Conservation (phyloP, 2,888 invertebrate species). For the Himalopsyche kuldschensis region DNA sequence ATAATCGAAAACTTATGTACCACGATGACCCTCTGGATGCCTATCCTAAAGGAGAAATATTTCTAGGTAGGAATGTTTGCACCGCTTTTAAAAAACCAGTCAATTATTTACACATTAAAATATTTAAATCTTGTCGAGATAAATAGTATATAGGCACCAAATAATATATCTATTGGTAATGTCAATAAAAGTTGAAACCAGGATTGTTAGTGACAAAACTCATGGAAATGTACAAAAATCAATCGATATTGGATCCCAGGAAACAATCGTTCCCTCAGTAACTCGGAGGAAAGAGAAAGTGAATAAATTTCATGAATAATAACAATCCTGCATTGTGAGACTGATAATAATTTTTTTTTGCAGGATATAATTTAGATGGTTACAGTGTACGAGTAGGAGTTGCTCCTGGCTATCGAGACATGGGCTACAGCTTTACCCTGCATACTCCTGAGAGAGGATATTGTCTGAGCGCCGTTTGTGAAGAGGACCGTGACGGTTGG, state of each 20-base stretch:
- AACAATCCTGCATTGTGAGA: too few relatives aligned
- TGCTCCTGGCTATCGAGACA: constrained; percentile 70
- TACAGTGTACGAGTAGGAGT: constrained; percentile 73
- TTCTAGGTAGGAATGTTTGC: constrained; percentile 64
- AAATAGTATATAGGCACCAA: too few relatives aligned
- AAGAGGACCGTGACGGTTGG: constrained; percentile 80
- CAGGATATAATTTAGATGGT: constrained; percentile 74
- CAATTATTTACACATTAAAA: background rate
- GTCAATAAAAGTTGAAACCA: too few relatives aligned
- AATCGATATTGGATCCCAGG: too few relatives aligned
- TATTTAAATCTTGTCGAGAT: too few relatives aligned
- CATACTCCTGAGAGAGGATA: constrained; percentile 78
- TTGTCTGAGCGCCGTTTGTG: constrained; percentile 74
- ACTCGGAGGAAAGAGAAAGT: too few relatives aligned
- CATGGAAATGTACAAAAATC: too few relatives aligned
- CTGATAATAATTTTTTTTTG: too few relatives aligned
- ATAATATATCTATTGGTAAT: too few relatives aligned
- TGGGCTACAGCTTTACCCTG: constrained; percentile 79
- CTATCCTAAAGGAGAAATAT: constrained; percentile 89
- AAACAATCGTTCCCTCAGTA: too few relatives aligned
- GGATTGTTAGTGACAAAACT: too few relatives aligned
- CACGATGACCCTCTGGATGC: constrained; percentile 86
- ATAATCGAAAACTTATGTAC: constrained; percentile 90
- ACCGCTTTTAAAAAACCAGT: background rate
- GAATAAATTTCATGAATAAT: too few relatives aligned